Evolutionary conservation across 2,797 vertebrate species (phyloP), one percentile per base, ranked within the genome.

Genomic region (Sebastes taczanowskii): DNA sequence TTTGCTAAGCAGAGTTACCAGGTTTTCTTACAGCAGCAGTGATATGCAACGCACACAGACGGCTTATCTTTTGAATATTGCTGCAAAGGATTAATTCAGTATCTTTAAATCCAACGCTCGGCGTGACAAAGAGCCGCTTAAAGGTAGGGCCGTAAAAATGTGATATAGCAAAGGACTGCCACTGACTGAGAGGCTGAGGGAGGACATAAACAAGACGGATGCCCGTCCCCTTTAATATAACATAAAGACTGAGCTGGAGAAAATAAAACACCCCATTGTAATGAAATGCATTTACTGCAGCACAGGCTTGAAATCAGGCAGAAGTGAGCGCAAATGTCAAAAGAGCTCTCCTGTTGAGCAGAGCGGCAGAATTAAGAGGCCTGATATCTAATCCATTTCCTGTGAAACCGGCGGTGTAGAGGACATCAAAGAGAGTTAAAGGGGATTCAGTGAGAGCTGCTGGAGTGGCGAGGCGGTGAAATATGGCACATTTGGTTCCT

Each of bases 181-280:
- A 91, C 93, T 89, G 92, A 94, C 92, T 86, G 91, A 91, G 91
- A 88, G 89, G 82, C 86, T 84, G 82, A 88, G 82, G 78, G 86
- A 90, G 92, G 92, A 93, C 93, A 95, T 94, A 95, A 95, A 95
- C 89, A 93, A 96, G 94, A 96, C 87, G 88, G 91, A 95, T 95
- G 93, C 88, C 87, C 89, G 78, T 92, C 90, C 88, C 86, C 91
- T 89, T 95, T 92, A 95, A 95, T 94, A 93, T 92, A 95, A 93
- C 94, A 94, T 92, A 93, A 94, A 95, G 94, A 92, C 82, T 85
- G 90, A 88, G 94, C 90, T 75, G 88, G 76, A 91, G 91, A 94
- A 90, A 93, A 93, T 93, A 94, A 93, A 93, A 93, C 88, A 93
- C 91, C 90, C 92, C 92, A 92, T 94, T 94, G 94, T 95, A 95